Conservation (phyloP, 2,113 vertebrate genomes). For the Haemorhous mexicanus region DNA sequence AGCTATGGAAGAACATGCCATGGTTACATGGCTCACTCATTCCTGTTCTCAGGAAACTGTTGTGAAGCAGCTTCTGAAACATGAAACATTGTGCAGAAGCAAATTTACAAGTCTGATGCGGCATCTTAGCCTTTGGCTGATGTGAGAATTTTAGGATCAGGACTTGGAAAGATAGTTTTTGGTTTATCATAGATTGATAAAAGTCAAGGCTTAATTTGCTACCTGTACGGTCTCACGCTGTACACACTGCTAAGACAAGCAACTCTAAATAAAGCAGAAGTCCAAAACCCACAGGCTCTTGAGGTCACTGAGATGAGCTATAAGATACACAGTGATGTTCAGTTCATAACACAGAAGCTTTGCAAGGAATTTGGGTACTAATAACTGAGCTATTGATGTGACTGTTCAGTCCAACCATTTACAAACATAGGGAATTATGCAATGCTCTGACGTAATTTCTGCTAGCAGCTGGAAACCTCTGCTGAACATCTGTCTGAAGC, state of each 20-base stretch:
- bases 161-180: background rate
- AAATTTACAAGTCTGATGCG: background rate
- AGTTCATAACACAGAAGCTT: conserved; percentile 22
- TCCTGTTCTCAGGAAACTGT: background rate
- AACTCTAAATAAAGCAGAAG: conserved; percentile 6
- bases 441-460: conserved; percentile 38
- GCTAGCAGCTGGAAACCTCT: conserved; percentile 33
- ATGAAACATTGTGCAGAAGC: background rate
- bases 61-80: background rate
- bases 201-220: background rate
- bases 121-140: background rate
- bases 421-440: conserved; percentile 55
- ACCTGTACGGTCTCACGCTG: background rate
- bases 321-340: conserved; percentile 7
- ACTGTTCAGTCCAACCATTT: conserved; percentile 61
- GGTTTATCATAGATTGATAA: background rate
- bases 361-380: background rate
- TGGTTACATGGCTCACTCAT: background rate
- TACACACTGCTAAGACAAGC: background rate
- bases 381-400: background rate
- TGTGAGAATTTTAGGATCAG: background rate
- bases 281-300: background rate
- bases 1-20: background rate
- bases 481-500: conserved; percentile 43
- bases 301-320: conserved; percentile 25